A percentile compares a stretch with the other conserved stretches of the same genome.
These are phyloP conservation scores for Colinus virginianus DNA, from an alignment of 2,113 vertebrate species.

Conservation along the genomic window DNA sequence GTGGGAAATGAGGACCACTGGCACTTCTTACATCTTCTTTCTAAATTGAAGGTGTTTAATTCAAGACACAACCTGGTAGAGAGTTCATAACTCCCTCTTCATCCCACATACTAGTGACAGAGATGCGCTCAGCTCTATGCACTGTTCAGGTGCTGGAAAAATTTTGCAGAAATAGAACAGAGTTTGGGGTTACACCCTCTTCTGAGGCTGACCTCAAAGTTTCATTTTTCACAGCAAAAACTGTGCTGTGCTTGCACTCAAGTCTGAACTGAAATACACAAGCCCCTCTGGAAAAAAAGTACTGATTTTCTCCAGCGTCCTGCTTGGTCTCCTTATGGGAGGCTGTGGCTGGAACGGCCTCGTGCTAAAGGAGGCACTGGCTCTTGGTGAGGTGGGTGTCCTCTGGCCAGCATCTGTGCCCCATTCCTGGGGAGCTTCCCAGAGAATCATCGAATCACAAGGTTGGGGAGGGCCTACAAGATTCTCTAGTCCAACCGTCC, in stretches of 20 bases:
- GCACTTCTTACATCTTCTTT: neutral
- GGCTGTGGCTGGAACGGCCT: accelerated
- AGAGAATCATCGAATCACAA: neutral
- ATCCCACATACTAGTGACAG: neutral
- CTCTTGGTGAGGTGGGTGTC: neutral
- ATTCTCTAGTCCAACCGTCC: too few species aligned
- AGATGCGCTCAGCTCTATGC: neutral
- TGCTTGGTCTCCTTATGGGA: neutral
- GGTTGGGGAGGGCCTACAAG: too few species aligned
- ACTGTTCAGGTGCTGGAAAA: neutral
- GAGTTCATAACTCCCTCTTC: neutral
- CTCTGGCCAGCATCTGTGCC: accelerated
- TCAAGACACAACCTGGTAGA: neutral
- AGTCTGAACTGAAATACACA: neutral
- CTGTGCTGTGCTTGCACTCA: neutral
- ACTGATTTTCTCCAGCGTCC: neutral
- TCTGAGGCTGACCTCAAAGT: neutral
- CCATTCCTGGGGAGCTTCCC: neutral
- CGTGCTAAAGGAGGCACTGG: neutral
- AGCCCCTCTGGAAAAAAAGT: neutral
- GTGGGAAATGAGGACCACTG: neutral
- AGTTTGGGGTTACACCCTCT: neutral
- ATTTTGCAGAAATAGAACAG: slow-evolving; percentile 1
- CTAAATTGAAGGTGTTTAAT: neutral
- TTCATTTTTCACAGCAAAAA: neutral